phyloP scores from a whole-genome alignment of 2,888 invertebrate species.

The Himalopsyche anomala region DNA sequence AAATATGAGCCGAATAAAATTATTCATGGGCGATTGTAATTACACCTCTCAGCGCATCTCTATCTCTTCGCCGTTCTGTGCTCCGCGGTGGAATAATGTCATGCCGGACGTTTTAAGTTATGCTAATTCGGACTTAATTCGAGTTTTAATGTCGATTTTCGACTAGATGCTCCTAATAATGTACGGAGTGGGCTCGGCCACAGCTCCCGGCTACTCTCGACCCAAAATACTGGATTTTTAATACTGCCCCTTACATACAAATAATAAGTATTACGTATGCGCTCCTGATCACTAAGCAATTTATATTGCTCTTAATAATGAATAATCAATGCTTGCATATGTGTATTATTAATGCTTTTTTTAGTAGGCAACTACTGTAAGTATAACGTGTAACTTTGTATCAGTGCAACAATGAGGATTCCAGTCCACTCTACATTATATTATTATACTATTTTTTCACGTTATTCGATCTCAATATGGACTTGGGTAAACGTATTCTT shows the following conservation, averaged over 20 bases:
- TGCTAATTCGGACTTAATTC: constrained; percentile 62
- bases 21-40: constrained; percentile 58
- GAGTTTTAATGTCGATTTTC: constrained; percentile 62
- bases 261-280: constrained; percentile 33
- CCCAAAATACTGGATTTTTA: constrained; percentile 52
- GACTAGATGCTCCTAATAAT: constrained; percentile 54
- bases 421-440: neutral
- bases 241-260: constrained; percentile 33
- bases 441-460: too few relatives aligned
- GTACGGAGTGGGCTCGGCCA: constrained; percentile 38
- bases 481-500: too few relatives aligned
- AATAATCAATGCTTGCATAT: constrained; percentile 2
- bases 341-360: constrained; percentile 25
- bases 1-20: constrained; percentile 45
- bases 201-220: constrained; percentile 50
- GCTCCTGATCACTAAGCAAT: constrained; percentile 41
- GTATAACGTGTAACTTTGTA: neutral
- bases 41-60: constrained; percentile 62
- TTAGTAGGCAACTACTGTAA: neutral
- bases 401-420: constrained; percentile 13
- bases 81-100: constrained; percentile 56
- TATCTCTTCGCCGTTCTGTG: constrained; percentile 34
- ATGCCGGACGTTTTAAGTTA: constrained; percentile 62
- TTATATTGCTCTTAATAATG: constrained; percentile 27
- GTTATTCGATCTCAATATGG: too few relatives aligned